Percentiles rank a stretch among this genome's conserved stretches.
These are phyloP conservation scores for Neopelma chrysocephalum DNA, from an alignment of 2,797 vertebrate species.

Conservation along the genomic window DNA sequence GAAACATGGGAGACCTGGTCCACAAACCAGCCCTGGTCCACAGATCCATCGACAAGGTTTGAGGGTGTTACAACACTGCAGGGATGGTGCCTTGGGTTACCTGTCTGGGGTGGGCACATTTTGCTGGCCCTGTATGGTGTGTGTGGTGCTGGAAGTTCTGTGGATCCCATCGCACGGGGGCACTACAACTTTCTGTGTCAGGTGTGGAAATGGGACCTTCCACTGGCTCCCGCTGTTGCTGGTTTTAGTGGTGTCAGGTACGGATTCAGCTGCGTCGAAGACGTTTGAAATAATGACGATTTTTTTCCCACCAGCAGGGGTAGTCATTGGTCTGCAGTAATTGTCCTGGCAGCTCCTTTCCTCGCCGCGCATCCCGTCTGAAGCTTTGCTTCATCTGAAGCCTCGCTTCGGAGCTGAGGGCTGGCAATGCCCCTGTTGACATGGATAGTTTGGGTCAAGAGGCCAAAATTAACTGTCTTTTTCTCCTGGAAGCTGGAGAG, in stretches of 20 bases:
- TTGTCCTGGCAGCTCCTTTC: not conserved
- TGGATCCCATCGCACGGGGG: not conserved
- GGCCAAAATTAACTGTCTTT: not conserved
- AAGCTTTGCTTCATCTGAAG: not conserved
- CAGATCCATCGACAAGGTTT: not conserved
- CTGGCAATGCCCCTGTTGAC: not conserved
- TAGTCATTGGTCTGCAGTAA: slow-evolving; percentile 54
- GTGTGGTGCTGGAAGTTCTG: not conserved
- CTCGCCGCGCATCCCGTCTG: not conserved
- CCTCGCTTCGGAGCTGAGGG: not conserved
- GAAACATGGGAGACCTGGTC: not conserved
- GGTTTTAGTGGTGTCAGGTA: not conserved
- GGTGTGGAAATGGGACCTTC: not conserved
- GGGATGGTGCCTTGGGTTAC: not conserved
- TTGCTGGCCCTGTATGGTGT: not conserved
- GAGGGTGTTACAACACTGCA: not conserved
- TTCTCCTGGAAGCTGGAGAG: not conserved
- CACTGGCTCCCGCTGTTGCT: accelerated
- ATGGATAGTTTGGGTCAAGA: not conserved
- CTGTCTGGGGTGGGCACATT: not conserved
- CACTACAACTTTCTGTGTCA: not conserved
- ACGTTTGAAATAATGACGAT: not conserved
- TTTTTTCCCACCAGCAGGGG: slow-evolving; percentile 62
- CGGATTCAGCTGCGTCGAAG: not conserved
- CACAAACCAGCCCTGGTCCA: not conserved